Conservation (phyloP, 1,140 invertebrate species). For the Formica selysi region DNA sequence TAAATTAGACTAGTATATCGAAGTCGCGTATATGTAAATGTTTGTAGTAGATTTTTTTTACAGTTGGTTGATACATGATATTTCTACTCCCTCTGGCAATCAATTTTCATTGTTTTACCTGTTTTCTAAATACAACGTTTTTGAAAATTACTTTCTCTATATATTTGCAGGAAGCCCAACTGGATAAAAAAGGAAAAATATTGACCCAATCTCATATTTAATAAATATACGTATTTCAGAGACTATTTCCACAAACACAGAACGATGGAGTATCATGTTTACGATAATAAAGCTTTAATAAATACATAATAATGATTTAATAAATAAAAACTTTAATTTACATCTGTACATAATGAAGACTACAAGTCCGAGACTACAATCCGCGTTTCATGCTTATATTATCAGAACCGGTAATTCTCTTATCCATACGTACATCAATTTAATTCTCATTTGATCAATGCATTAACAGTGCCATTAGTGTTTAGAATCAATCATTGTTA, state of each 20-base stretch:
- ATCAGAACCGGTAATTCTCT: not conserved
- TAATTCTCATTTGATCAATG: slow-evolving; percentile 48
- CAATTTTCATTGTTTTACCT: not conserved
- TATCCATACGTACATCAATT: slow-evolving; percentile 24
- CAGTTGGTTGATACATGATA: not conserved
- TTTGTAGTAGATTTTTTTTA: not conserved
- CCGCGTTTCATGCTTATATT: slow-evolving; percentile 22
- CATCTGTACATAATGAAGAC: not conserved
- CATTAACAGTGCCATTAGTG: slow-evolving; percentile 47
- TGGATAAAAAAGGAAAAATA: not conserved
- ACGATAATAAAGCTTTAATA: not conserved
- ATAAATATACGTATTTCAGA: not conserved
- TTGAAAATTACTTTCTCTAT: not conserved
- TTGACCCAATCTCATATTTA: not conserved
- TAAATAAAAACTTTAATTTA: not conserved
- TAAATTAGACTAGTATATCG: not conserved
- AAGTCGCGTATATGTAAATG: not conserved
- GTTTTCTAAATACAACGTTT: not conserved
- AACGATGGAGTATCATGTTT: not conserved
- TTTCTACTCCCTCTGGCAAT: not conserved
- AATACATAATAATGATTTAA: not conserved
- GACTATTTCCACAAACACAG: not conserved
- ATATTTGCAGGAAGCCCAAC: not conserved
- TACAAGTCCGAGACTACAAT: not conserved
- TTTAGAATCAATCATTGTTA: slow-evolving; percentile 41